A percentile compares a stretch with the other conserved stretches of the same genome.
phyloP scores from a whole-genome alignment of 2,888 invertebrate genomes.

The Shargacucullia verbasci region DNA sequence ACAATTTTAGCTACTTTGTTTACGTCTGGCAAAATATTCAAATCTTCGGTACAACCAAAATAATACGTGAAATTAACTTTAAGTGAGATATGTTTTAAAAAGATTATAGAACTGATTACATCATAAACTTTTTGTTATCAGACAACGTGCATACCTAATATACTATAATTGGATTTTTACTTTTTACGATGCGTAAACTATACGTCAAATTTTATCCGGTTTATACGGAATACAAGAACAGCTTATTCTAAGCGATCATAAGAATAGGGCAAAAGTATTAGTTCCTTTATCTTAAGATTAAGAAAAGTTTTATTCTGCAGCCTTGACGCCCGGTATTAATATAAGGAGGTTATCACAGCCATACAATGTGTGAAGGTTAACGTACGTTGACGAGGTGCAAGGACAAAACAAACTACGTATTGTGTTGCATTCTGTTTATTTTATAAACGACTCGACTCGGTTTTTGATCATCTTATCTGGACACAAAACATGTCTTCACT shows the following conservation, averaged over 20 bases:
- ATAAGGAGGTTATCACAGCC: constrained; percentile 13
- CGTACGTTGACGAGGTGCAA: constrained; percentile 21
- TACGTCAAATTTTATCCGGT: too few species aligned
- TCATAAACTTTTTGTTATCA: constrained; percentile 13
- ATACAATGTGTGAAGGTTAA: constrained; percentile 20
- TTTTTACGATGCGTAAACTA: too few species aligned
- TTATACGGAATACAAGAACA: too few species aligned
- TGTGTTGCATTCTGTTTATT: constrained; percentile 8
- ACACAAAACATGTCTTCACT: constrained; percentile 3
- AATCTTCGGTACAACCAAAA: background rate
- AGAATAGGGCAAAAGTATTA: too few species aligned
- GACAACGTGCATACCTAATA: too few species aligned
- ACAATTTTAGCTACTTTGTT: too few species aligned
- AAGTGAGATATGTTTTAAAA: background rate
- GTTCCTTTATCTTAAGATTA: too few species aligned
- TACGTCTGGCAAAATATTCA: too few species aligned
- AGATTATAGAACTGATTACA: constrained; percentile 6
- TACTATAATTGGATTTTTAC: too few species aligned
- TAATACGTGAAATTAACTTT: background rate
- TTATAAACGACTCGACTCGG: constrained; percentile 1
- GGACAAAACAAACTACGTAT: constrained; percentile 9
- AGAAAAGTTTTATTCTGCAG: background rate
- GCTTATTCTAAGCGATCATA: too few species aligned
- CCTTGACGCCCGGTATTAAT: background rate
- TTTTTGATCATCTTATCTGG: constrained; percentile 17